Base-by-base conservation (phyloP, 2,888 invertebrate genomes). In the Amitus sp. region DNA sequence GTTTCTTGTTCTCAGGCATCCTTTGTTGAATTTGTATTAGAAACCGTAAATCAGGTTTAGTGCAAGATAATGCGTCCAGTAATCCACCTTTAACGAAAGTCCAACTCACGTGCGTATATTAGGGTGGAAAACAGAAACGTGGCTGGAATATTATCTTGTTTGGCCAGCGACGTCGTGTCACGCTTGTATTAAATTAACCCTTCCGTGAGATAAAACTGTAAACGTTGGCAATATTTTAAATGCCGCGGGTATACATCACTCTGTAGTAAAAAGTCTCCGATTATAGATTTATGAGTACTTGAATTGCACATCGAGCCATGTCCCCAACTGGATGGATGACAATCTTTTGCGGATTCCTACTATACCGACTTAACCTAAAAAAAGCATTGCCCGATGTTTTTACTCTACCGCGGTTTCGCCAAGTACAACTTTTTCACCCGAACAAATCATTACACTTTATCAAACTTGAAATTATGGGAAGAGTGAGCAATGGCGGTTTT, bases 31-130 rank as follows among this genome's bases (percentile, higher is more conserved):
- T 65, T 59, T 57, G 60, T 62, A 54, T 54, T 48, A 51, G 62
- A 65, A 71, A 71, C 66, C 62, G 72, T 76, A 76, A 75, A 74
- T 76, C 73, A 73, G 75, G 73, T 72, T 76, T 75, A 75, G 67
- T 65, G 42, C 45, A 53, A 61, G 66, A 61, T 63, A 62, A 57
- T 60, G 49, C 53, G 51, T 48, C 45, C 51, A 65, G 64, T 75
- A 75, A 76, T 74, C 75, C 76, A 69, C 52, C 43, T 57, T 62
- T 59, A 66, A 68, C 68, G 74, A 74, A 73, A 70, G 73, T 68
- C 65, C 60, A 62, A 62, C 70, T 65, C 65, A 56, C 48, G 47
- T 67, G 66, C 68, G 66, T 69, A 66, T 66, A 65, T 71, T 67
- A 71, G 67, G 70, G 70, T 67, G 63, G 55, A 67, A 61, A 64